Evolutionary conservation across 2,888 invertebrate species (phyloP), one percentile per base, ranked within the genome.

Genomic region (Mesochorus sp.): DNA sequence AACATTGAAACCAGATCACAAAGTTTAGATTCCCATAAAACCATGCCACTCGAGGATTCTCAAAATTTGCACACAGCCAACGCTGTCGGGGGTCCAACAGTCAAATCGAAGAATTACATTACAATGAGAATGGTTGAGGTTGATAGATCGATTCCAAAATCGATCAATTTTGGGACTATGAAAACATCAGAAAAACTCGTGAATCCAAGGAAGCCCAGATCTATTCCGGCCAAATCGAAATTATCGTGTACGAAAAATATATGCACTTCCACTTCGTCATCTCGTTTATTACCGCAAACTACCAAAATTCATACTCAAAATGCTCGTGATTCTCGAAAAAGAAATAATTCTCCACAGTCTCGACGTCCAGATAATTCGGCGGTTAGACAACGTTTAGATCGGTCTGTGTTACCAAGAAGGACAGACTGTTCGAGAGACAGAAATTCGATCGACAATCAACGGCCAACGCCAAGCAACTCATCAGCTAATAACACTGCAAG

Each of bases 121-220:
- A 34, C 10, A 49, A 31, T 64, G 19, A 26, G 47, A 17, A 24
- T 28, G 10, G 31, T 39, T 1, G 39, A 42, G 14, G 26, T 12
- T 3, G 24, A 64, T 10, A 70, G 42, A 39, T 49, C 34, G 6
- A 39, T 57, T 39, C 55, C 47, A n/a, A 55, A 47, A 26, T 34
- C 61, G 3, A 34, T 51, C 4, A 14, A 37, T 2, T 28, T 12
- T 1, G 42, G 21, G 17, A 61, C 8, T 0, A 14, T 4, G 12
- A 44, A 24, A 31, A 61, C 51, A 61, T 68, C 53, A 6, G 12
- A 6, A 0, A 47, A 55, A 21, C 0, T 10, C n/a, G 53, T 8
- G 37, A 47, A 55, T 19, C 8, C 47, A 1, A 44, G 8, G 3
- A 21, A 51, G 21, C n/a, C n/a, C 12, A 12, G 47, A 24, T 47